Base-by-base conservation (phyloP, 2,888 invertebrate genomes). In the Alviniconcha strummeri region DNA sequence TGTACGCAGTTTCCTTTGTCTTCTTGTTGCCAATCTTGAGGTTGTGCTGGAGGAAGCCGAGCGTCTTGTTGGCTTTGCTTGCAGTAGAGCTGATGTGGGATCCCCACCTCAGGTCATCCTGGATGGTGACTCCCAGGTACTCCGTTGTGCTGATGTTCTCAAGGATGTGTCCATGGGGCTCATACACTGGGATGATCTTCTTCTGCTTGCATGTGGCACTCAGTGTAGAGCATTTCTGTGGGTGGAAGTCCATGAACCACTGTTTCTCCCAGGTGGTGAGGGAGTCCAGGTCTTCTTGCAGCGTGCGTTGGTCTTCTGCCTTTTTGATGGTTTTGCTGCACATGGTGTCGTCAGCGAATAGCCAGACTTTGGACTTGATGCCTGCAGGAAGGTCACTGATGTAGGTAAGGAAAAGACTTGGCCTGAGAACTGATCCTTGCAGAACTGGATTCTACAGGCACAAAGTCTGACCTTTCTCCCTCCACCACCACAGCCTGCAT, bases 211-310 rank as follows among this genome's bases (percentile, higher is more conserved):
- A n/a, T 9, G 79, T 79, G 36, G 64, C 64, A 19, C 19, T n/a
- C 15, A 67, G 19, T 57, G 64, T 60, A 19, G 57, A 19, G 64
- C 79, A 79, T 57, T 79, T 79, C 79, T 64, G 57, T 60, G 79
- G 64, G 52, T 79, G 79, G 79, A 79, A 79, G 79, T 15, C n/a
- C 79, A 79, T 79, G 19, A 60, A 60, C 79, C 79, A 79, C n/a
- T n/a, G n/a, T 19, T 57, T 52, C 79, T 79, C 67, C 79, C 79
- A 79, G 15, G 55, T 64, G 36, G 79, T 36, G 57, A 79, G 79
- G 19, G 57, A 60, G 79, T 79, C 79, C 5, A 79, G 79, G 79
- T 67, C 79, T 52, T 64, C 57, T 52, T 79, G 67, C n/a, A 79
- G 64, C 7, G 9, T 52, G 8, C 52, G 0, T 56, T 57, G 36